Evolutionary conservation across 2,888 invertebrate species (phyloP).

Genomic region (Eilema depressum): DNA sequence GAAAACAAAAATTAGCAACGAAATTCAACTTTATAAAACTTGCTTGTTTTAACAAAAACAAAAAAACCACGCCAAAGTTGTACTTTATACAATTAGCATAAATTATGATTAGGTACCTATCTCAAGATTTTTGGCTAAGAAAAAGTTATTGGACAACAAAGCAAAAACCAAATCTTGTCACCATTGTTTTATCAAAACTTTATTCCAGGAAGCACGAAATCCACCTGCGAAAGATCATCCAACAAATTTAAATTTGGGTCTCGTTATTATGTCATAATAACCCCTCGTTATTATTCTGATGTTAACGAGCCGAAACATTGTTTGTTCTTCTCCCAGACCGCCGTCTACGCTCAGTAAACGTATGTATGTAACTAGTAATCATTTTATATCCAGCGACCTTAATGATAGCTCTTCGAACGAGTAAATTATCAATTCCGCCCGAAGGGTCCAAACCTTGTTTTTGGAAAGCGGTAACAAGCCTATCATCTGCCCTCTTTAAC

Average conservation of each 20-base stretch:
- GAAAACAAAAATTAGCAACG: too few species aligned
- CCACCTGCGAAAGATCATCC: constrained; percentile 63
- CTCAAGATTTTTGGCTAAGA: constrained; percentile 16
- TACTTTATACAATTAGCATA: constrained; percentile 9
- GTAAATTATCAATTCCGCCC: constrained; percentile 87
- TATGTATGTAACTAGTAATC: constrained; percentile 80
- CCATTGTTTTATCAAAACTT: constrained; percentile 13
- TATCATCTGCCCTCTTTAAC: constrained; percentile 68
- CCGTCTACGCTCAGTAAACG: constrained; percentile 73
- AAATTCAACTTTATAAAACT: neutral
- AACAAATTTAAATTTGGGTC: constrained; percentile 59
- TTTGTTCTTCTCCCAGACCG: constrained; percentile 83
- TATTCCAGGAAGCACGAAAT: constrained; percentile 39
- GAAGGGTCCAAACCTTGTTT: constrained; percentile 78
- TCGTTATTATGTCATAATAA: constrained; percentile 76
- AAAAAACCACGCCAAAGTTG: neutral
- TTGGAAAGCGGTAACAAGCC: constrained; percentile 81
- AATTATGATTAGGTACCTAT: constrained; percentile 3
- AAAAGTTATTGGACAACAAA: constrained; percentile 22
- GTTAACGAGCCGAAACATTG: constrained; percentile 84
- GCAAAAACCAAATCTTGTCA: constrained; percentile 20
- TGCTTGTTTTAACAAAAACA: neutral
- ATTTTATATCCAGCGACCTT: constrained; percentile 78
- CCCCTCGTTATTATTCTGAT: constrained; percentile 76
- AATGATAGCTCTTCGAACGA: constrained; percentile 85